Evolutionary conservation across 53 echinoderm and acorn worm species (phyloP).

Genomic region (Apostichopus leukothele): DNA sequence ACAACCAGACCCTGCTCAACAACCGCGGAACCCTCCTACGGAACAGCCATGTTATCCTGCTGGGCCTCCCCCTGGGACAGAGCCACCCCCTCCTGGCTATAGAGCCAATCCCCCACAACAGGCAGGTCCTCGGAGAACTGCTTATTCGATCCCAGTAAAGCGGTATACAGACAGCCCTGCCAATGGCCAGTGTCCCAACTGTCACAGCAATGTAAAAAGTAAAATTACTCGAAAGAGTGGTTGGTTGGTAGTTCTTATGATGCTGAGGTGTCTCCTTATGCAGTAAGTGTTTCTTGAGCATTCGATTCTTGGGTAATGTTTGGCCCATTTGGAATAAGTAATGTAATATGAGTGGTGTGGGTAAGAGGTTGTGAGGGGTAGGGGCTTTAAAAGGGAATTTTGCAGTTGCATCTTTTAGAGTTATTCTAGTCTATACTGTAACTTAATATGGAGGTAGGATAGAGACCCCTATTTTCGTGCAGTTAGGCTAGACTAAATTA

Average conservation of each 20-base stretch:
- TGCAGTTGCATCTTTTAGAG: no score
- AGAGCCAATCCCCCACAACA: neutral
- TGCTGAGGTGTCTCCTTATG: slow-evolving; percentile 51
- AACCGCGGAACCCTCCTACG: neutral
- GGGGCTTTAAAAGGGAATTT: no score
- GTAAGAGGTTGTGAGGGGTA: no score
- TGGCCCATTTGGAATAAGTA: no score
- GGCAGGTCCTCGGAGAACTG: neutral
- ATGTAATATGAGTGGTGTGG: no score
- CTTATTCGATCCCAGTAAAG: neutral
- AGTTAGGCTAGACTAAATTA: no score
- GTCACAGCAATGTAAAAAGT: slow-evolving; percentile 51
- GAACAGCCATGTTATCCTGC: neutral
- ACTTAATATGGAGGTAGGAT: no score
- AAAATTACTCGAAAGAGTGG: slow-evolving; percentile 46
- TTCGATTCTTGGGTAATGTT: no score
- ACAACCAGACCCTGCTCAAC: slow-evolving; percentile 12
- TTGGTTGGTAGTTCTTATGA: slow-evolving; percentile 27
- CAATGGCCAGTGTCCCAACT: slow-evolving; percentile 54
- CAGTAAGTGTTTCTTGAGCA: neutral
- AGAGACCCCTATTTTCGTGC: no score
- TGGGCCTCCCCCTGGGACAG: neutral
- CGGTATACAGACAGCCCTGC: neutral
- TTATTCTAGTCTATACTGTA: no score
- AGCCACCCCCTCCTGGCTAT: neutral